Evolutionary conservation across 2,113 vertebrate genomes (phyloP).

Genomic region (Microtus oregoni): DNA sequence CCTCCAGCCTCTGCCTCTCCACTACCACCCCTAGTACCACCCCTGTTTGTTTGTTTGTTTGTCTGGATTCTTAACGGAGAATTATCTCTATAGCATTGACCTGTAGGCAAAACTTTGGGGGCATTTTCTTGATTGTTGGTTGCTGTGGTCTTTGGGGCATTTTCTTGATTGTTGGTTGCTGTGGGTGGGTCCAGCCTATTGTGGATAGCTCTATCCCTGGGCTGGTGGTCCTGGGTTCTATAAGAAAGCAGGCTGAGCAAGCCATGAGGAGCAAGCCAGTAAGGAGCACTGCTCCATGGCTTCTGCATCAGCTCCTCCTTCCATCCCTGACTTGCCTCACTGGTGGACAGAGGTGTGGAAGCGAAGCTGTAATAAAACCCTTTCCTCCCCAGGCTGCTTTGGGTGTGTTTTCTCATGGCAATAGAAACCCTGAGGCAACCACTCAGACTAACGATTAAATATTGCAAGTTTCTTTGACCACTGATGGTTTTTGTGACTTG

Average conservation of each 20-base stretch:
- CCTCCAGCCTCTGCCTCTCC: too few relatives aligned
- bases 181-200: background rate
- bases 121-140: background rate
- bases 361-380: background rate
- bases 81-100: background rate
- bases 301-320: background rate
- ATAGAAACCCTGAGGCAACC: background rate
- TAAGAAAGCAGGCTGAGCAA: background rate
- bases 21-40: too few relatives aligned
- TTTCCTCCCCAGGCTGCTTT: background rate
- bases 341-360: background rate
- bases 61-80: background rate
- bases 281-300: background rate
- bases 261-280: background rate
- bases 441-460: background rate
- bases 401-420: background rate
- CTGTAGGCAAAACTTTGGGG: background rate
- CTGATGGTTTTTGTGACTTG: background rate
- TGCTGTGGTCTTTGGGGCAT: background rate
- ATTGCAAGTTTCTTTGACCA: background rate
- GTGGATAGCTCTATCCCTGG: background rate
- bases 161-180: background rate
- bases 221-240: background rate
- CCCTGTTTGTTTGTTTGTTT: too few relatives aligned
- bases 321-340: background rate